Evolutionary conservation across 2,113 vertebrate genomes (phyloP), one percentile per base, ranked within the genome.

Genomic region (Leptosomus discolor): DNA sequence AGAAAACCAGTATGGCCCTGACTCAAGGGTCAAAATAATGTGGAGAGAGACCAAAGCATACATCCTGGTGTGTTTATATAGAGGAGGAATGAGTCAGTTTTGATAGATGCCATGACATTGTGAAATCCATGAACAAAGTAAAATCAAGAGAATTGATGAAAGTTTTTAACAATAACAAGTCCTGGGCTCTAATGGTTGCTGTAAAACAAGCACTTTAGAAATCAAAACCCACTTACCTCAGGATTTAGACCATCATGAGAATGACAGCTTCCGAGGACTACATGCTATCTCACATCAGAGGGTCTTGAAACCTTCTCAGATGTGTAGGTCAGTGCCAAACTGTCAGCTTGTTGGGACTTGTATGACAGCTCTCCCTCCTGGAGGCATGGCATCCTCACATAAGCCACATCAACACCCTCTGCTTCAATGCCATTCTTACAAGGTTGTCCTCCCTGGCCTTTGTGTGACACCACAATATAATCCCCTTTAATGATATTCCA

Each of bases 321-420:
- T 1, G 2, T 29, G 29, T 10, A 27, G 43, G 20, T 53, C 12
- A 5, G 32, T 79, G 69, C 10, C 65, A 46, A 37, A 18, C n/a
- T 56, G 30, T 54, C 65, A 24, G 43, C 50, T n/a, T n/a, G 15
- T 2, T n/a, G 32, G 70, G 58, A 26, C 22, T 60, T 5, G 29
- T 30, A 2, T 48, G 69, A 3, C 34, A 82, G 34, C 29, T 23
- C 34, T 60, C n/a, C 48, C 36, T n/a, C 17, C 56, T 77, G 36
- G 60, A 68, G 63, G 43, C 3, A 2, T 6, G 26, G 10, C 37
- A 4, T 19, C 37, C n/a, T 63, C 67, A 41, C 3, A 3, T 1
- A 11, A 88, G 73, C 39, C 63, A 12, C 1, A 0, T 16, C 64
- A 82, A 22, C 32, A 19, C 29, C 0, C 0, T 21, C 48, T 64